Base-by-base conservation (phyloP, 2,888 invertebrate genomes). In the Sesia bembeciformis region DNA sequence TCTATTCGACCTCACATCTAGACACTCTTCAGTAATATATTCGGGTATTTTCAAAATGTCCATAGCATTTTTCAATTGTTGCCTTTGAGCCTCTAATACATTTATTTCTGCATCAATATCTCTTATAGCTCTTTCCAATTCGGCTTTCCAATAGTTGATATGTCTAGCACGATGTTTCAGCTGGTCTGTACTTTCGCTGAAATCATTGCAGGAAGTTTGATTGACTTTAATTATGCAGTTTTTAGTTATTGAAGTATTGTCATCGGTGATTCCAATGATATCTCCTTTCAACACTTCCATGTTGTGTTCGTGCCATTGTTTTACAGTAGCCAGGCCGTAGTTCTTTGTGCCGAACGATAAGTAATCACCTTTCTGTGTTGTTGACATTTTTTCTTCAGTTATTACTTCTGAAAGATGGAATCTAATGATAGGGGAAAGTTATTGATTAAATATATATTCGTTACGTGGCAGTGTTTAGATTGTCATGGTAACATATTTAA, bases 1-100 rank as follows among this genome's bases (percentile, higher is more conserved):
- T 53, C 95, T 91, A 5, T 91, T 90, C 0, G 92, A 85, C 62
- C 95, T 88, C 40, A 93, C 75, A 53, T 93, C 92, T 7, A 95
- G 72, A 64, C 95, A 95, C 76, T 95, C 95, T 5, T 93, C 92
- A 0, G 92, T 92, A 63, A 88, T 81, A 53, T 76, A 77, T 55
- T 82, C 74, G 0, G 81, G 86, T 56, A 74, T 79, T 53, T 78
- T 88, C 0, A 85, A 55, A 0, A 75, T 73, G 8, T 81, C 81
- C 66, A 81, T 82, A 4, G 88, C 86, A 52, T 87, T 85, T 62
- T 84, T 88, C 0, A 91, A 56, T 56, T 91, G 91, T 60, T 90
- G 86, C 40, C 84, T 75, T 42, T 76, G 72, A 1, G 79, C 70
- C 62, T 90, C 88, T 4, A 85, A 52, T 3, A 80, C 50, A 3